Base-by-base conservation (phyloP, 2,113 vertebrate genomes). In the Gymnocephalus cernua region DNA sequence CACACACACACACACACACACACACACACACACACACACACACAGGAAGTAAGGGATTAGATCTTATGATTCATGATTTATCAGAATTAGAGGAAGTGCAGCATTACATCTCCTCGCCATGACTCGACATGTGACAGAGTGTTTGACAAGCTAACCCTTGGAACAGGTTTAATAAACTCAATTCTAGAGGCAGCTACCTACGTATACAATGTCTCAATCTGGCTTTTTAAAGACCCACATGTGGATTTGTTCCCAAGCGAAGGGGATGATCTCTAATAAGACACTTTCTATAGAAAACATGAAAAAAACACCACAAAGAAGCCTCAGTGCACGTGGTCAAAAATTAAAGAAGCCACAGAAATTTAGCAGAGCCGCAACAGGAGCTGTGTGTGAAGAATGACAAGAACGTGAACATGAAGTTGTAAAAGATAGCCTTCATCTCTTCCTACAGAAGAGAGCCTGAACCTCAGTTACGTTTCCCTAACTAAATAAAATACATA, bases 41-140 rank as follows among this genome's bases (percentile, higher is more conserved):
- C 10, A 74, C 78, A 74, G 62, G 70, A 85, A 78, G 57, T 76
- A 27, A 67, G 56, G 75, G 47, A 68, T 81, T 65, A 23, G 57
- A 70, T 73, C 15, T 11, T 38, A 35, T 32, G 21, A 29, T 21
- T 73, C 14, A 21, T 61, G 21, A 74, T 74, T 67, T n/a, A 77
- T 62, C 75, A 79, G 41, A 77, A 76, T 77, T 75, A 4, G 32
- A 78, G 47, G 13, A 62, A 57, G 45, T 72, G 66, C 0, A 6
- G 29, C 18, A n/a, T 74, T 48, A 80, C 75, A 23, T 78, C 53
- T 67, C 12, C 23, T 65, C 27, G 7, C 50, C 6, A 14, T 3
- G 64, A 78, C 62, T 79, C 59, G 59, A 76, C 80, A 65, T 41
- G 29, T 18, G 38, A 76, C 64, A 12, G 16, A 69, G 68, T 53